phyloP scores from a whole-genome alignment of 1,140 invertebrate genomes.

The Aphelenchoides fujianensis region DNA sequence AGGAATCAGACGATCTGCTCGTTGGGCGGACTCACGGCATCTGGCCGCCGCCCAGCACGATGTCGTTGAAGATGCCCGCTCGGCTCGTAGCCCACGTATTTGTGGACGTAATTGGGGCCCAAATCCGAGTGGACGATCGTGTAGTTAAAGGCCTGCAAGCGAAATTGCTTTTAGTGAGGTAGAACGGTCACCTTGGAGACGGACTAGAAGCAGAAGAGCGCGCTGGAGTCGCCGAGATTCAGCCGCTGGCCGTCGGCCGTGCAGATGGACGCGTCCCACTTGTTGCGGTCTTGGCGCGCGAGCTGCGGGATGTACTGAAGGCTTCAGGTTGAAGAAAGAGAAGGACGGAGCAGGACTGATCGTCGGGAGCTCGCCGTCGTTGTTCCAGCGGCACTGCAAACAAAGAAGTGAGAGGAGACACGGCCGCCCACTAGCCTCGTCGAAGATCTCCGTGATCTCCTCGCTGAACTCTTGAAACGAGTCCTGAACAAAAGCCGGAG shows the following conservation, averaged over 20 bases:
- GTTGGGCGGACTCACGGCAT: no score
- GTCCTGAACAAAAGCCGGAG: no score
- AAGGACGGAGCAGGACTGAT: neutral
- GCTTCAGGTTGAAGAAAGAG: neutral
- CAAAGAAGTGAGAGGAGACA: no score
- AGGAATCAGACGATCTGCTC: no score
- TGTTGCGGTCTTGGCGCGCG: constrained; percentile 62
- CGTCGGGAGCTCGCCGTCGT: neutral
- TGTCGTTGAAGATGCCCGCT: constrained; percentile 91
- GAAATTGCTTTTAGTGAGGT: constrained; percentile 51
- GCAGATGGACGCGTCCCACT: constrained; percentile 64
- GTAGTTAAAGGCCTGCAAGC: constrained; percentile 80
- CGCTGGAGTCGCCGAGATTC: neutral
- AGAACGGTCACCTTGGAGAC: constrained; percentile 34
- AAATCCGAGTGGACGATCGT: constrained; percentile 39
- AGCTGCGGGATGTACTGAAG: constrained; percentile 58
- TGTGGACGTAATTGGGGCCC: constrained; percentile 52
- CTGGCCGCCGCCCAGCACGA: constrained; percentile 85
- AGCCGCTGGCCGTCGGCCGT: neutral
- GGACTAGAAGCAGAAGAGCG: neutral
- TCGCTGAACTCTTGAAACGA: neutral
- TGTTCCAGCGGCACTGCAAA: neutral
- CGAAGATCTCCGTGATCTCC: neutral
- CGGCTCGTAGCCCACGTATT: constrained; percentile 91
- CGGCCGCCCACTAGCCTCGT: neutral